Base-by-base conservation (phyloP, 2,113 vertebrate species). In the Oenanthe oenanthe region DNA sequence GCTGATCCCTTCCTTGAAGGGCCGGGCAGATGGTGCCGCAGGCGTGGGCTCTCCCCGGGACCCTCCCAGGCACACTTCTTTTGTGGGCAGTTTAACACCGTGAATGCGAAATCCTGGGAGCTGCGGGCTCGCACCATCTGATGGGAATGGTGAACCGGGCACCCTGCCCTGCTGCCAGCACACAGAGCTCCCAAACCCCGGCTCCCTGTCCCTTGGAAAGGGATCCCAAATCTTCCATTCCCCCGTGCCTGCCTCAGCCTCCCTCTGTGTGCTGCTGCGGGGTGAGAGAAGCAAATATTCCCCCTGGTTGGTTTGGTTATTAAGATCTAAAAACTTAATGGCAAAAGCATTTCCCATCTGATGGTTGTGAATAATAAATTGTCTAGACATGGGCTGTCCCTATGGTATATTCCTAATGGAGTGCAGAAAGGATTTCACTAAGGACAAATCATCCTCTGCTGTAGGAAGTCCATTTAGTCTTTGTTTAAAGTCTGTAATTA, bases 21-120 rank as follows among this genome's bases (percentile, higher is more conserved):
- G 92, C 73, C 10, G 95, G 95, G 97, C 98, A 98, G 98, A 98
- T 98, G 98, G 98, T 96, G 85, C 90, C 89, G 85, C 94, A 20
- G 92, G 95, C 92, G 83, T 50, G 62, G 29, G 68, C 88, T 84
- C 89, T 93, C 77, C 57, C 50, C 13, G 3, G 90, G 92, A 54
- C 86, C 95, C 94, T 66, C 95, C 94, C 76, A 96, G 97, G 97
- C 98, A 97, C 98, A 73, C 97, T 95, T 94, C 98, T 85, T 95
- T 98, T 98, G 98, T 98, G 57, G 93, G 25, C 96, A 95, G 90
- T 96, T 97, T 97, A 96, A 95, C 97, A 51, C 81, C 45, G 47
- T 98, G 97, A 98, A 98, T 93, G 97, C 97, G 98, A 98, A 98
- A 96, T 77, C 45, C 89, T 13, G 22, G 25, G 89, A 85, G 66